These are phyloP conservation scores for Tapirus terrestris DNA, from an alignment of 2,113 vertebrate species.

Conservation along the genomic window DNA sequence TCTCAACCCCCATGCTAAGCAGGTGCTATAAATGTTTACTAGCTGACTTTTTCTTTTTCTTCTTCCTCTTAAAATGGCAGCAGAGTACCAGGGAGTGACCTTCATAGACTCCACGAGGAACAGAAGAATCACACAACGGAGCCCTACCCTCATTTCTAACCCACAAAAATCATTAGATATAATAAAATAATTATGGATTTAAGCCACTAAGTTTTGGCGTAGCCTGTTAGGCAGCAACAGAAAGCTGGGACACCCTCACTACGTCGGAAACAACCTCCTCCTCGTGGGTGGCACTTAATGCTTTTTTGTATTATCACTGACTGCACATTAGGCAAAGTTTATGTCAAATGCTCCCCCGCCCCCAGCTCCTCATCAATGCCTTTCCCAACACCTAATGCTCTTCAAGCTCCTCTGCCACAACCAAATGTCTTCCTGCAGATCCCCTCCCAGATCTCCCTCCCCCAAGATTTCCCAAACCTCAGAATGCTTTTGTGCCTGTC, in stretches of 20 bases:
- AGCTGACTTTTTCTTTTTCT: background rate
- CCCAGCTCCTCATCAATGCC: background rate
- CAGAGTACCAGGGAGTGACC: background rate
- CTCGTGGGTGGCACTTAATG: background rate
- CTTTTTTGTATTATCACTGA: background rate
- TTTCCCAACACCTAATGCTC: background rate
- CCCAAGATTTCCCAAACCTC: background rate
- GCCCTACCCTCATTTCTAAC: background rate
- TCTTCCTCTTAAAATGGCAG: background rate
- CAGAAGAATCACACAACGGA: background rate
- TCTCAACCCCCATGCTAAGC: background rate
- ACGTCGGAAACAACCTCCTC: background rate
- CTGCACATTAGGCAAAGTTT: background rate
- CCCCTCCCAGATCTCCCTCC: no score
- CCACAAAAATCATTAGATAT: background rate
- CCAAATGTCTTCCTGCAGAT: background rate
- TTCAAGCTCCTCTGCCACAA: background rate
- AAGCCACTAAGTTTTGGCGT: background rate
- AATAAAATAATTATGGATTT: background rate
- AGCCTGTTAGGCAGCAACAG: background rate
- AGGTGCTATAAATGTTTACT: background rate
- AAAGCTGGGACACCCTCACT: background rate
- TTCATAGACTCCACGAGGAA: background rate
- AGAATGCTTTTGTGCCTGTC: background rate
- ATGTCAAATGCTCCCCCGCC: background rate